Percentiles rank a stretch among this genome's conserved stretches.
Evolutionary conservation across 2,888 invertebrate species (phyloP).

Genomic region (Steromphala cineraria): DNA sequence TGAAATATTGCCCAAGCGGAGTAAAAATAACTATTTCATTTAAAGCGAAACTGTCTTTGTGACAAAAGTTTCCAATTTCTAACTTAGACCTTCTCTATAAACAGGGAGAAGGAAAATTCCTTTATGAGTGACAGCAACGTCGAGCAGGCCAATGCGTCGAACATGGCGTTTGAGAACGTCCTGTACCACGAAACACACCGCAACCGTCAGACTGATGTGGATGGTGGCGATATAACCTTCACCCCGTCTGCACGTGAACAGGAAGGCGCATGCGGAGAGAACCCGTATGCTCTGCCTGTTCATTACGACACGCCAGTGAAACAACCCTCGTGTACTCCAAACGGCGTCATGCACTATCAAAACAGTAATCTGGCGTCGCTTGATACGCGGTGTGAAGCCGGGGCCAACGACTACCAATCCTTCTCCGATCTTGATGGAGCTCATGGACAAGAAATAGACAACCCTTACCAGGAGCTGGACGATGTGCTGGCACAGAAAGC

Average conservation of each 20-base stretch:
- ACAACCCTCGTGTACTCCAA: background rate
- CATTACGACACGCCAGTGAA: background rate
- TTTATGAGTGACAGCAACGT: background rate
- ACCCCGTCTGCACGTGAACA: background rate
- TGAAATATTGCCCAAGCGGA: too few relatives aligned
- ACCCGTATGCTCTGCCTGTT: background rate
- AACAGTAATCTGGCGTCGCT: background rate
- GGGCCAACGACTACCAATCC: background rate
- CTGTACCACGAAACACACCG: background rate
- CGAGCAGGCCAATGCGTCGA: background rate
- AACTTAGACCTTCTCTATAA: background rate
- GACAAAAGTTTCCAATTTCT: background rate
- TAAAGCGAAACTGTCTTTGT: too few relatives aligned
- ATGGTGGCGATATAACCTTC: background rate
- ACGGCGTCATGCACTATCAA: background rate
- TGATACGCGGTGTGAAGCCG: background rate
- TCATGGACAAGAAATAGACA: background rate
- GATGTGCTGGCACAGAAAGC: background rate
- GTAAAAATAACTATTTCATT: too few relatives aligned
- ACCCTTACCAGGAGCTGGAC: background rate
- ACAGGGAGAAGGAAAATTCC: background rate
- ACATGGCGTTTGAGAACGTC: conserved; percentile 22
- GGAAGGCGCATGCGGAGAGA: background rate
- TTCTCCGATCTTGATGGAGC: background rate
- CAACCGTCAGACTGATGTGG: background rate